A percentile compares a stretch with the other conserved stretches of the same genome.
phyloP scores from a whole-genome alignment of 1,140 invertebrate species.

The Trachymyrmex septentrionalis region DNA sequence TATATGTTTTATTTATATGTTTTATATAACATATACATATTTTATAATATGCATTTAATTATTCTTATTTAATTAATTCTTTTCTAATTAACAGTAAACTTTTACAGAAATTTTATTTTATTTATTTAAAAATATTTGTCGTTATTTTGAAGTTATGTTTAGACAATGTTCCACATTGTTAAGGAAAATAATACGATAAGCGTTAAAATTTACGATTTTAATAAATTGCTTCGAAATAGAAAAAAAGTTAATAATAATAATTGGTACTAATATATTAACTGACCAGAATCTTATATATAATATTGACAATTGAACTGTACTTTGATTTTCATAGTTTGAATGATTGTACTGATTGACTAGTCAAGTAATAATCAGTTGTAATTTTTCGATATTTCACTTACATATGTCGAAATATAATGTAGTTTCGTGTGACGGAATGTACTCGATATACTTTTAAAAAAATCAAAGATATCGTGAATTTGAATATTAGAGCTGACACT shows the following conservation, averaged over 20 bases:
- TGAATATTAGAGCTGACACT: slow-evolving; percentile 2
- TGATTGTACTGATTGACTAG: neutral
- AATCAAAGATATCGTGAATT: neutral
- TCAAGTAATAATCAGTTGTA: neutral
- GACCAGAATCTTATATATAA: neutral
- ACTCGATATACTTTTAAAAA: neutral
- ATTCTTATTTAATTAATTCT: neutral
- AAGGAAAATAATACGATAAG: neutral
- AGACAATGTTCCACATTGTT: neutral
- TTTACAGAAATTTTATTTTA: neutral
- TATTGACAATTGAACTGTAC: neutral
- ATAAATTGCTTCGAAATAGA: neutral
- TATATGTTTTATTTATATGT: too few relatives aligned
- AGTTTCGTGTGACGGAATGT: neutral
- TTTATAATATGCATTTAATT: neutral
- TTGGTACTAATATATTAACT: neutral
- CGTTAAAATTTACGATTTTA: neutral
- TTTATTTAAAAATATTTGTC: neutral
- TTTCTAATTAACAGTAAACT: neutral
- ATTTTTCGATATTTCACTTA: neutral
- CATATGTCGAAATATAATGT: neutral
- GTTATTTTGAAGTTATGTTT: neutral
- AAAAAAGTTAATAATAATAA: neutral
- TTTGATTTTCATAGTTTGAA: neutral
- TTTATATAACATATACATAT: neutral